phyloP scores from a whole-genome alignment of 30 jellyfish, hydroid and myxozoan genomes.

The Turritopsis dohrnii region DNA sequence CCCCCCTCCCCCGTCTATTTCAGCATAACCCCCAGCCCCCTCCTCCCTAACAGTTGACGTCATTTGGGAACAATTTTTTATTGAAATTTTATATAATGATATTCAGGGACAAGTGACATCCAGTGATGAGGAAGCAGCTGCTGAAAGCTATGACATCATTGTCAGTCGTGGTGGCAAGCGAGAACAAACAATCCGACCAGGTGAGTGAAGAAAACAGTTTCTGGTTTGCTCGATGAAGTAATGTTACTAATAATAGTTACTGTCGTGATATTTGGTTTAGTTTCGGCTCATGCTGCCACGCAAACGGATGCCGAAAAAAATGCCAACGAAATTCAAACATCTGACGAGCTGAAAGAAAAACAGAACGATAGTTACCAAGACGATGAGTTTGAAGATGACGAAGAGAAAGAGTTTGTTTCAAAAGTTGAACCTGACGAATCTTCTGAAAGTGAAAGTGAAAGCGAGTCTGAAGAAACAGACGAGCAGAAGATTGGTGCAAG shows the following conservation, averaged over 20 bases:
- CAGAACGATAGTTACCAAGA: constrained; percentile 11
- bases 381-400: constrained; percentile 29
- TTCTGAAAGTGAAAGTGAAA: not conserved
- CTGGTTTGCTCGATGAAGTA: not conserved
- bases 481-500: not conserved
- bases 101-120: constrained; percentile 14
- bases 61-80: too few relatives aligned
- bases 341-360: not conserved
- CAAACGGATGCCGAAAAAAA: constrained; percentile 22
- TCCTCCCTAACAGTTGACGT: too few relatives aligned
- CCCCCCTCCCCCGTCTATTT: too few relatives aligned
- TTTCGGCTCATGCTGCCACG: constrained; percentile 28
- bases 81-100: not conserved
- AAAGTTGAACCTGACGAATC: not conserved
- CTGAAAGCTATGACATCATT: constrained; percentile 43
- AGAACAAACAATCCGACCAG: constrained; percentile 30
- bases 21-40: too few relatives aligned
- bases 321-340: not conserved
- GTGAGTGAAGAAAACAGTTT: not conserved
- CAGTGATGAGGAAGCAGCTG: constrained; percentile 61
- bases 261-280: not conserved
- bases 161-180: constrained; percentile 46
- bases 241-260: not conserved
- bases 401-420: constrained; percentile 12
- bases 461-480: constrained; percentile 21